Evolutionary conservation across 2,797 vertebrate species (phyloP), one percentile per base, ranked within the genome.

Genomic region (Danio kyathit): DNA sequence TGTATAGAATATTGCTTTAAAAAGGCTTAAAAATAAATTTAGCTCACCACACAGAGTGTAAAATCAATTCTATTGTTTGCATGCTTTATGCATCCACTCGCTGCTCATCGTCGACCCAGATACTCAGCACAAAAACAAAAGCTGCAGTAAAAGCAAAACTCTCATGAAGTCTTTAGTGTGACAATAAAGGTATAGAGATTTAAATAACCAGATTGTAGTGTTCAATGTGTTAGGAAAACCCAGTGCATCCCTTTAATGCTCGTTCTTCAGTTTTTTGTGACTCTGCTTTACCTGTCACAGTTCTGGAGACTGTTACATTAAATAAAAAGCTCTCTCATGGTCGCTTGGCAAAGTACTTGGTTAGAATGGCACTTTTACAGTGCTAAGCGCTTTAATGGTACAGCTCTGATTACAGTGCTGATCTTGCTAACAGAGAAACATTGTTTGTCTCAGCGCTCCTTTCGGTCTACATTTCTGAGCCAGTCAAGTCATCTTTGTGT

Each of bases 371-470:
- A 61, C 40, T 43, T 72, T 16, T 66, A 44, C 54, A 78, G 2
- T 7, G 8, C 41, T 0, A 21, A 61, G 48, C 14, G 0, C 54
- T 69, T 44, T 71, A 69, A 73, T 51, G 44, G 17, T 44, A 40
- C 52, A 79, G 16, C 38, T 83, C 63, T 74, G 54, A 75, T 74
- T 70, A 75, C 80, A 44, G 29, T 29, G 44, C 29, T 29, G 71
- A 75, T 75, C 17, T 52, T 11, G 40, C 9, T 43, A 17, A 70
- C 63, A 81, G 73, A 76, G 72, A 76, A 81, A 69, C 44, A 61
- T 38, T 80, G 76, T 79, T 79, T 6, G n/a, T 46, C 46, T 72
- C 48, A 17, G 6, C 61, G 12, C 67, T 63, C 13, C 48, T 54
- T 44, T 16, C 54, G 5, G 2, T 49, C 66, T 79, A 61, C 29